Percentiles rank a stretch among this genome's conserved stretches.
These are phyloP conservation scores for Umimayanthus chanpuru DNA, from an alignment of 92 coral and sea anemone genomes.

Conservation along the genomic window DNA sequence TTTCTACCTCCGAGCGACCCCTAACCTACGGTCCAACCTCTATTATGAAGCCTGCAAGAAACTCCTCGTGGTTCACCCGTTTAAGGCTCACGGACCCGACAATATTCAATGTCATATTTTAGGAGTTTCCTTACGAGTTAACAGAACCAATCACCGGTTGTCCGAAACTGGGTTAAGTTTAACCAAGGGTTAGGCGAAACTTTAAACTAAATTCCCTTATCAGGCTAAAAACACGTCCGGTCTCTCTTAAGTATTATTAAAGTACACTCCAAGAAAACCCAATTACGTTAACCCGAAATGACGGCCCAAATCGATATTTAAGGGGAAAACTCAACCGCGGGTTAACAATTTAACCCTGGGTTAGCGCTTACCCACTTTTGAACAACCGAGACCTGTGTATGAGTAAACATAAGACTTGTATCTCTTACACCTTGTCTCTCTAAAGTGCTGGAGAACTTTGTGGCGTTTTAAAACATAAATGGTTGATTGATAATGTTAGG, in stretches of 20 bases:
- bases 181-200: not conserved
- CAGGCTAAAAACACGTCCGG: too few species aligned
- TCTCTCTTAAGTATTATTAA: too few species aligned
- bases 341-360: too few species aligned
- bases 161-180: not conserved
- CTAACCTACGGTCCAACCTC: constrained; percentile 2
- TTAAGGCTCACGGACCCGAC: constrained; percentile 43
- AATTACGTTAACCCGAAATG: too few species aligned
- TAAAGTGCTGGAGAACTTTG: constrained; percentile 19
- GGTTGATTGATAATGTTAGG: constrained; percentile 32
- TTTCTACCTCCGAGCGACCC: constrained; percentile 11
- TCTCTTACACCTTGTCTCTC: constrained; percentile 24
- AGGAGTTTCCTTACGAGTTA: constrained; percentile 48
- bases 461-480: too few species aligned
- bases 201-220: constrained; percentile 1
- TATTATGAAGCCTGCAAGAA: constrained; percentile 13
- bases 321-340: too few species aligned
- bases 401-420: constrained; percentile 24
- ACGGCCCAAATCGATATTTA: too few species aligned
- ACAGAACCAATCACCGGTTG: constrained; percentile 42
- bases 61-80: constrained; percentile 16
- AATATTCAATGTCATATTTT: constrained; percentile 44
- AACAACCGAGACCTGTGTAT: not conserved
- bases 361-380: not conserved
- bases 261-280: too few species aligned